A percentile compares a stretch with the other conserved stretches of the same genome.
Evolutionary conservation across 1,140 invertebrate species (phyloP).

Genomic region (Halotydeus destructor): DNA sequence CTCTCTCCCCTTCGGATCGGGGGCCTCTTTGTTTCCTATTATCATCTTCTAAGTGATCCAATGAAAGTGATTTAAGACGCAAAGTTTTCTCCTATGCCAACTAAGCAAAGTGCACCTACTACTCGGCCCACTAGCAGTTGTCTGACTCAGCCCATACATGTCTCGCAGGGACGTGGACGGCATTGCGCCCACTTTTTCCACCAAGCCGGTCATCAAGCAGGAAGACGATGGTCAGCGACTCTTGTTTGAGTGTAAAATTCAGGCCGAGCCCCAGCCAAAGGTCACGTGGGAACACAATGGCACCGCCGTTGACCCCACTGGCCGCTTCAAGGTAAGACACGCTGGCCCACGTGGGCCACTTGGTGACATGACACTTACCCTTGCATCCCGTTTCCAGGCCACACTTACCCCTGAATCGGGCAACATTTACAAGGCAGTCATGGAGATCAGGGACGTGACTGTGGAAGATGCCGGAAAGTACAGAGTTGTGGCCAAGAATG

Average conservation of each 20-base stretch:
- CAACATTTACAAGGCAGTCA: constrained; percentile 70
- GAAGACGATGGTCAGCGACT: constrained; percentile 76
- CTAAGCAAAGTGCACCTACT: no score
- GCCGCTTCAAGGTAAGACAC: constrained; percentile 14
- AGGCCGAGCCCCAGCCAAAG: constrained; percentile 74
- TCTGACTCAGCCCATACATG: no score
- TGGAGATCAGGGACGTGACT: constrained; percentile 74
- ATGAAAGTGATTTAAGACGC: background rate
- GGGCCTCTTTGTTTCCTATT: no score
- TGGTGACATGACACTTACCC: background rate
- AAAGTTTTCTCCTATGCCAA: background rate
- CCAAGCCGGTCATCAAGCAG: constrained; percentile 82
- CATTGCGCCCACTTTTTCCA: constrained; percentile 82
- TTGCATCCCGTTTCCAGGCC: constrained; percentile 36
- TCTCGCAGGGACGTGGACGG: constrained; percentile 33
- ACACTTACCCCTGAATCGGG: constrained; percentile 39
- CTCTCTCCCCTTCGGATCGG: no score
- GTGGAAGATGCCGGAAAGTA: constrained; percentile 94
- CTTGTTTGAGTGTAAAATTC: constrained; percentile 68
- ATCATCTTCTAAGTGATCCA: background rate
- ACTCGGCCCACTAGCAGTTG: no score
- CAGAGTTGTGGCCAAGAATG: constrained; percentile 85
- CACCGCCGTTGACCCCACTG: constrained; percentile 2
- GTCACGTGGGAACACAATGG: constrained; percentile 51
- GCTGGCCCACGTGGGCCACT: background rate